Evolutionary conservation across 2,888 invertebrate species (phyloP).

Genomic region (Leucophenga montana): DNA sequence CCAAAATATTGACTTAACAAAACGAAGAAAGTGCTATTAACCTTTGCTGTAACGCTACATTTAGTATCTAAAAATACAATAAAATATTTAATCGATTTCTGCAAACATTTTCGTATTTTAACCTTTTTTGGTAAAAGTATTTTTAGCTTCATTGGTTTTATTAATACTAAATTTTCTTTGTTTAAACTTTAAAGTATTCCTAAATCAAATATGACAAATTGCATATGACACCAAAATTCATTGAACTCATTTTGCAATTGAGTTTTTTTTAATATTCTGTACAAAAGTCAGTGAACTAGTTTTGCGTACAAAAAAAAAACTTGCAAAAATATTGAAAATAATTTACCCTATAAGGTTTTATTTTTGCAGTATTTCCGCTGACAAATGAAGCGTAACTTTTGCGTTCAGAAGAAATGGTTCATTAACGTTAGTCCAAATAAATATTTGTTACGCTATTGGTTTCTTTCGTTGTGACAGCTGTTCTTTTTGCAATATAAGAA

Average conservation of each 20-base stretch:
- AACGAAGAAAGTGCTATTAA: background rate
- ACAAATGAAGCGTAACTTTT: background rate
- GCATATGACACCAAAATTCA: slow-evolving; percentile 61
- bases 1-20: too few relatives aligned
- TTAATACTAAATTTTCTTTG: slow-evolving; percentile 25
- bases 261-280: slow-evolving; percentile 16
- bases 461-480: too few relatives aligned
- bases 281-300: slow-evolving; percentile 39
- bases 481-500: too few relatives aligned
- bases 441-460: too few relatives aligned
- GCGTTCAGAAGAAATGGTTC: too few relatives aligned
- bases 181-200: background rate
- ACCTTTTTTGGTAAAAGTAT: slow-evolving; percentile 39
- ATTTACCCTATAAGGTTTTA: too few relatives aligned
- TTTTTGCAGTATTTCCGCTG: slow-evolving; percentile 10
- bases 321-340: too few relatives aligned
- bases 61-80: slow-evolving; percentile 4
- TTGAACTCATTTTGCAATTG: slow-evolving; percentile 50
- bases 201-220: slow-evolving; percentile 39
- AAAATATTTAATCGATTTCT: slow-evolving; percentile 24
- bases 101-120: slow-evolving; percentile 47
- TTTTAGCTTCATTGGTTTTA: slow-evolving; percentile 47
- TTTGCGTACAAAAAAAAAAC: background rate
- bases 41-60: background rate
- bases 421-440: too few relatives aligned